Evolutionary conservation across 1,140 invertebrate genomes (phyloP).

Genomic region (Melanaphis sacchari): DNA sequence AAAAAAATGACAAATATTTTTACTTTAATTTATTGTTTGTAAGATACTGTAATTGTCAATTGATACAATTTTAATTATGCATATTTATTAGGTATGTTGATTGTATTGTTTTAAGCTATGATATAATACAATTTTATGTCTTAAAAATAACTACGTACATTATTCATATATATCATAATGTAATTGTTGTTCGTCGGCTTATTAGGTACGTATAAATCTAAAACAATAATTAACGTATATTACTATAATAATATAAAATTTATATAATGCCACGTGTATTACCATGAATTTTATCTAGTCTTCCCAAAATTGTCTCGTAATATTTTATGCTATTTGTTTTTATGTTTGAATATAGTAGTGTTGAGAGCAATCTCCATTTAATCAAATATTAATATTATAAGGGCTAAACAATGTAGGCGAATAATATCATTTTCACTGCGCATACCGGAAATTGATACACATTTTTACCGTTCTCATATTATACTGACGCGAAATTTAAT

Average conservation of each 20-base stretch:
- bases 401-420: background rate
- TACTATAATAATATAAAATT: background rate
- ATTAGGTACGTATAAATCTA: background rate
- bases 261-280: background rate
- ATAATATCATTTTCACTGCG: background rate
- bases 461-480: background rate
- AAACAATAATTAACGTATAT: background rate
- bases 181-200: background rate
- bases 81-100: too few relatives aligned
- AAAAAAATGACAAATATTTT: background rate
- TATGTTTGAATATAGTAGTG: background rate
- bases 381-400: slow-evolving; percentile 13
- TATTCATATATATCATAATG: background rate
- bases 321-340: background rate
- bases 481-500: too few relatives aligned
- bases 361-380: background rate
- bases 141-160: too few relatives aligned
- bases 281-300: background rate
- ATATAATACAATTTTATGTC: too few relatives aligned
- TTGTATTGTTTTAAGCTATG: too few relatives aligned
- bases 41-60: too few relatives aligned
- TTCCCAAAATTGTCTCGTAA: background rate
- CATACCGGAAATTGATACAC: slow-evolving; percentile 2
- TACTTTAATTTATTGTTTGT: background rate
- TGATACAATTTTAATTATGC: too few relatives aligned